These are phyloP conservation scores for Parnassius smintheus DNA, from an alignment of 2,888 invertebrate genomes.

Conservation along the genomic window DNA sequence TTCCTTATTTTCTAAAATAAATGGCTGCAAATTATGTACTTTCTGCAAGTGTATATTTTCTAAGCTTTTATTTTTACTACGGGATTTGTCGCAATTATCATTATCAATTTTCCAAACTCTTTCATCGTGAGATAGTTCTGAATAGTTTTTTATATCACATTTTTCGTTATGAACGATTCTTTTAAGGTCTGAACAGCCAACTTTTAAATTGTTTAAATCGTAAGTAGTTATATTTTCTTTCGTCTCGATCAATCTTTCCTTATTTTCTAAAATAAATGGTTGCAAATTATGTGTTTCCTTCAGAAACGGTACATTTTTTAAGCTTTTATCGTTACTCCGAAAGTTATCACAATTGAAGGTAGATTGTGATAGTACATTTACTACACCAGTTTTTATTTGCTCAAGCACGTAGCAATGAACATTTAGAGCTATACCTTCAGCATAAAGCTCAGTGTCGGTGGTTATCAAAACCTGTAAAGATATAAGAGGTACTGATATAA, in stretches of 20 bases:
- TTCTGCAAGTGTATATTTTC: slow-evolving; percentile 12
- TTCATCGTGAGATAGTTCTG: not conserved
- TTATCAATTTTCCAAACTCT: too few relatives aligned
- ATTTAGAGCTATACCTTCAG: slow-evolving; percentile 1
- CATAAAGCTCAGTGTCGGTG: slow-evolving; percentile 4
- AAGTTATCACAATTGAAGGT: not conserved
- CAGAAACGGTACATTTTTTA: slow-evolving; percentile 7
- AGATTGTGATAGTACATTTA: not conserved
- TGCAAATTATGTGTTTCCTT: not conserved
- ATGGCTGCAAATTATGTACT: not conserved
- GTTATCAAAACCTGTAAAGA: slow-evolving; percentile 13
- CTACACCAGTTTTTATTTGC: slow-evolving; percentile 5
- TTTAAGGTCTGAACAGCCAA: not conserved
- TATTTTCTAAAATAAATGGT: slow-evolving; percentile 5
- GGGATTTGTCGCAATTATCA: not conserved
- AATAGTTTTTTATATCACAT: not conserved
- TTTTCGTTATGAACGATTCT: not conserved
- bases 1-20: slow-evolving; percentile 1
- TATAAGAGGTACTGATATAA: not conserved
- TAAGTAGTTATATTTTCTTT: not conserved
- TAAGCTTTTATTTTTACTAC: not conserved
- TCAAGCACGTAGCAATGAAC: slow-evolving; percentile 11
- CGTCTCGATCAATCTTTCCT: not conserved
- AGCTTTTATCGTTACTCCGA: not conserved
- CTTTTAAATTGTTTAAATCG: not conserved